These are phyloP conservation scores for Cebidichthys violaceus DNA, from an alignment of 2,113 vertebrate genomes.

Conservation along the genomic window DNA sequence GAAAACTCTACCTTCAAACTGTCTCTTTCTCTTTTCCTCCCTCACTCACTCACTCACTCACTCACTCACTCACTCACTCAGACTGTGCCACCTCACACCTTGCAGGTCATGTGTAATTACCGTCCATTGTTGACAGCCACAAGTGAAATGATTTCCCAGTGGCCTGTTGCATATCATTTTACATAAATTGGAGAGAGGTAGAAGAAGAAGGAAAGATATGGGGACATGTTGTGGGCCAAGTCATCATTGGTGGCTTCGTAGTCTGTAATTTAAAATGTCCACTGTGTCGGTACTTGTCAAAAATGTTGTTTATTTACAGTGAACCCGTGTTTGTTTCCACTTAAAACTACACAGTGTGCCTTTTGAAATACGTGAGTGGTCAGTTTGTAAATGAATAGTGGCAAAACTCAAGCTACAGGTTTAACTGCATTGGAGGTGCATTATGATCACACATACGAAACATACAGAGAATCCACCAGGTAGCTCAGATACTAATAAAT, in stretches of 20 bases:
- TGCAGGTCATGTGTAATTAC: constrained; percentile 54
- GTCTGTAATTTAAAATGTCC: not conserved
- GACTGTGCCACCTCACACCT: constrained; percentile 43
- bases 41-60: not conserved
- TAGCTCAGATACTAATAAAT: not conserved
- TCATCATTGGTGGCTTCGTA: not conserved
- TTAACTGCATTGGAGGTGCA: not conserved
- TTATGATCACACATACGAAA: not conserved
- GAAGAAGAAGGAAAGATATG: constrained; percentile 16
- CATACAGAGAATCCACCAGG: not conserved
- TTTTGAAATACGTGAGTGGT: constrained; percentile 2
- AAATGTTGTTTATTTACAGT: not conserved
- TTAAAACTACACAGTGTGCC: constrained; percentile 2
- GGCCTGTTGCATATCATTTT: constrained; percentile 36
- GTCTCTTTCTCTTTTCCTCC: not conserved
- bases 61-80: not conserved
- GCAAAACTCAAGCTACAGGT: constrained; percentile 1
- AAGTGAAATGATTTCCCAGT: constrained; percentile 53
- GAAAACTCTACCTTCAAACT: constrained; percentile 12
- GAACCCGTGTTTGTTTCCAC: not conserved
- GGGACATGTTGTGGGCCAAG: not conserved
- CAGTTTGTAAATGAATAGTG: not conserved
- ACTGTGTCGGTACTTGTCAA: not conserved
- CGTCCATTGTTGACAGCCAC: constrained; percentile 40
- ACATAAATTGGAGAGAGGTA: constrained; percentile 23